Evolutionary conservation across 2,113 vertebrate species (phyloP), one percentile per base, ranked within the genome.

Genomic region (Hypanus sabinus): DNA sequence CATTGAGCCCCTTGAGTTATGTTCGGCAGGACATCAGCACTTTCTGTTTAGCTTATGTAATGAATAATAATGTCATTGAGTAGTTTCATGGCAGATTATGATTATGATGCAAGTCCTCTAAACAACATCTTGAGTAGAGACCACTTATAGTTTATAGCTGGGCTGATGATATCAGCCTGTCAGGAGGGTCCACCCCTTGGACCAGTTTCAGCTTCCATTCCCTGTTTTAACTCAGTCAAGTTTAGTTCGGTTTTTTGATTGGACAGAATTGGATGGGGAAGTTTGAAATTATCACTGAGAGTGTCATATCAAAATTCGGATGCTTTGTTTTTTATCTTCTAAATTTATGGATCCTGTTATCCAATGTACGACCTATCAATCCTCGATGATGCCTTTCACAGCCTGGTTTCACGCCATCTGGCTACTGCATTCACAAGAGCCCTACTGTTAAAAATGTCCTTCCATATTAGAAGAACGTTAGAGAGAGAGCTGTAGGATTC

Each of bases 1-100:
- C 7, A 11, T 10, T 92, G 83, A 24, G 3, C 30, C 14, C 10
- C 27, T 16, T 62, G 83, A 88, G 60, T 62, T 62, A 62, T 88
- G 60, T 90, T 65, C 60, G 20, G n/a, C 24, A 93, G 33, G 91
- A 75, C 55, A 70, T 75, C 8, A 73, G 36, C 24, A 71, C 70
- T 55, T 38, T 55, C 5, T 93, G 68, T 93, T 93, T 93, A 73
- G 46, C 38, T 73, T 55, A 38, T 24, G 11, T 75, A 93, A 55
- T 93, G 91, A 73, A 75, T 73, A 16, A 71, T 55, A 55, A 93
- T 75, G 91, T 93, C 10, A 73, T 73, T 38, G 68, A 91, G 16
- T 46, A 46, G 24, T 9, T 5, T 93, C 24, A 30, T 73, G 1
- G 8, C 16, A 20, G 4, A 46, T 93, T 93, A 6, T 55, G 36